Conservation (phyloP, 1,140 invertebrate genomes). For the Panagrolaimus sp. region DNA sequence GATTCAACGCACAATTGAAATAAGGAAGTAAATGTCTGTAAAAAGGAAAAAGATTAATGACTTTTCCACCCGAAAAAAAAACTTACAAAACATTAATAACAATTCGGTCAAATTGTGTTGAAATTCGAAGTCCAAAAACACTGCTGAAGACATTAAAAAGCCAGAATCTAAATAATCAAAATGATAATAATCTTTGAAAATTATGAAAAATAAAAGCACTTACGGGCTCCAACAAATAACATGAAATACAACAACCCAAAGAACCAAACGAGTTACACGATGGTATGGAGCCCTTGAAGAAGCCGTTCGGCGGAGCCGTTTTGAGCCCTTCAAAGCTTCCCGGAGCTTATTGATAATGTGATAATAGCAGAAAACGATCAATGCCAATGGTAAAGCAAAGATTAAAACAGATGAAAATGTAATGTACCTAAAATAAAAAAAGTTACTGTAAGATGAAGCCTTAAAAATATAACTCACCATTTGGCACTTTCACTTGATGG, state of each 20-base stretch:
- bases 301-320: slow-evolving; percentile 40
- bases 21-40: slow-evolving; percentile 57
- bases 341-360: slow-evolving; percentile 57
- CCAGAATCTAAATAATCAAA: slow-evolving; percentile 56
- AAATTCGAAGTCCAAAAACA: slow-evolving; percentile 54
- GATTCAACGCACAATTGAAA: slow-evolving; percentile 59
- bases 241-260: slow-evolving; percentile 59
- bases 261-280: slow-evolving; percentile 54
- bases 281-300: slow-evolving; percentile 53
- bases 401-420: slow-evolving; percentile 55
- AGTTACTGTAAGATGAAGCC: neutral
- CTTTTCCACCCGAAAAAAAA: neutral
- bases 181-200: slow-evolving; percentile 20
- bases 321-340: slow-evolving; percentile 53
- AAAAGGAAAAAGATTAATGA: neutral
- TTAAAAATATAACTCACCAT: slow-evolving; percentile 41
- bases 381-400: slow-evolving; percentile 49
- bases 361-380: slow-evolving; percentile 58
- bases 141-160: slow-evolving; percentile 58
- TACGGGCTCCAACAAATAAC: slow-evolving; percentile 52
- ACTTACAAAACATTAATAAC: slow-evolving; percentile 50
- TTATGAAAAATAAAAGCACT: neutral
- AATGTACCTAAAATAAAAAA: slow-evolving; percentile 51
- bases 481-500: slow-evolving; percentile 48
- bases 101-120: slow-evolving; percentile 55